phyloP scores from a whole-genome alignment of 2,113 vertebrate species.

The Pontoporia blainvillei region DNA sequence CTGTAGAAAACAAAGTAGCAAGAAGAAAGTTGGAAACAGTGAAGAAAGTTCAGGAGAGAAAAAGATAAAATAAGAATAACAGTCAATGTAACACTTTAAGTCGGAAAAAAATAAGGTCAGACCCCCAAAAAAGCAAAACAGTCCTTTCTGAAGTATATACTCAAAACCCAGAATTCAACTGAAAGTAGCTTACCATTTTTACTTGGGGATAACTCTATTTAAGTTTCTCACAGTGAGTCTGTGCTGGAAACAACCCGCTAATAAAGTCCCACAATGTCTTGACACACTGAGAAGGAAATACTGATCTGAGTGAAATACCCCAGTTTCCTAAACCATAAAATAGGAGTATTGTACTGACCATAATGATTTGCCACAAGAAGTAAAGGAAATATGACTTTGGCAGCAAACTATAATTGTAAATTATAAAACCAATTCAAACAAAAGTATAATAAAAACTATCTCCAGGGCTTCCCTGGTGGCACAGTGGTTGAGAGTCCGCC shows the following conservation, averaged over 20 bases:
- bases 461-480: not conserved
- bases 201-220: not conserved
- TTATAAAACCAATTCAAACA: not conserved
- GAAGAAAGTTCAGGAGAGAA: not conserved
- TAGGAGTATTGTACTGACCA: not conserved
- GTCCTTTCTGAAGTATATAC: not conserved
- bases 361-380: not conserved
- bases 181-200: not conserved
- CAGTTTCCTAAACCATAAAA: not conserved
- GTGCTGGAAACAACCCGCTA: not conserved
- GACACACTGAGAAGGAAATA: not conserved
- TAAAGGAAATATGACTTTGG: not conserved
- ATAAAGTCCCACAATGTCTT: not conserved
- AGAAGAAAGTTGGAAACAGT: not conserved
- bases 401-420: not conserved
- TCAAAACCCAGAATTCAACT: not conserved
- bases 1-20: not conserved
- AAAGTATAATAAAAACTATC: not conserved
- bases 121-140: not conserved
- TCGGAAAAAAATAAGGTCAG: not conserved
- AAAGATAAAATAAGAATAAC: not conserved
- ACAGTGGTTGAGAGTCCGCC: no score
- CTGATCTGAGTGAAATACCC: not conserved
- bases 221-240: not conserved
- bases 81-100: not conserved